Percentiles rank a stretch among this genome's conserved stretches.
phyloP scores from a whole-genome alignment of 1,140 invertebrate species.

The Cotesia vestalis region DNA sequence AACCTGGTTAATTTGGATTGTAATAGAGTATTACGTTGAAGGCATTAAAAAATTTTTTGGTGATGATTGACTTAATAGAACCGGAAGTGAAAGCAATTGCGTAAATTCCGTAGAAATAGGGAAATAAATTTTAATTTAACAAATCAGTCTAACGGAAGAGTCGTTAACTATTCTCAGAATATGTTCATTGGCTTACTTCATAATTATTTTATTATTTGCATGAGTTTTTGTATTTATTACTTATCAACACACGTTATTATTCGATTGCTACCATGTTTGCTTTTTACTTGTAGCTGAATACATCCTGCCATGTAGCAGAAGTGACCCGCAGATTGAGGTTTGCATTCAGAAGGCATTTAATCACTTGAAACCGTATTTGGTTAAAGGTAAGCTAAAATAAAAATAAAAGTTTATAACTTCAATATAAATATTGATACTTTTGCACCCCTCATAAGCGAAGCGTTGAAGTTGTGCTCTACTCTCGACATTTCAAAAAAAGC shows the following conservation, averaged over 20 bases:
- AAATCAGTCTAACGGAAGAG: slow-evolving; percentile 14
- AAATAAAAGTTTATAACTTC: slow-evolving; percentile 1
- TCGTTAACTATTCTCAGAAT: slow-evolving; percentile 16
- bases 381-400: slow-evolving; percentile 61
- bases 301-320: slow-evolving; percentile 73
- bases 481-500: too few relatives aligned
- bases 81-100: slow-evolving; percentile 35
- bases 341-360: slow-evolving; percentile 77
- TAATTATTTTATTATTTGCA: slow-evolving; percentile 32
- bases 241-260: background rate
- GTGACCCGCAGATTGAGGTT: slow-evolving; percentile 72
- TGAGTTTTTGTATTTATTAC: background rate
- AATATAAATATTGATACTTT: too few relatives aligned
- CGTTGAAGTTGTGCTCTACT: too few relatives aligned
- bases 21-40: slow-evolving; percentile 8
- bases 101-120: slow-evolving; percentile 37
- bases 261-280: background rate
- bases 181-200: slow-evolving; percentile 16
- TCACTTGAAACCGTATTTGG: slow-evolving; percentile 75
- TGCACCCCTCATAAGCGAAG: too few relatives aligned
- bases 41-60: background rate
- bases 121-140: slow-evolving; percentile 14
- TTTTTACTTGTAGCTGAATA: slow-evolving; percentile 74
- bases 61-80: background rate
- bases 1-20: slow-evolving; percentile 9